These are phyloP conservation scores for Platyura marginata DNA, from an alignment of 1,140 invertebrate genomes.

Conservation along the genomic window DNA sequence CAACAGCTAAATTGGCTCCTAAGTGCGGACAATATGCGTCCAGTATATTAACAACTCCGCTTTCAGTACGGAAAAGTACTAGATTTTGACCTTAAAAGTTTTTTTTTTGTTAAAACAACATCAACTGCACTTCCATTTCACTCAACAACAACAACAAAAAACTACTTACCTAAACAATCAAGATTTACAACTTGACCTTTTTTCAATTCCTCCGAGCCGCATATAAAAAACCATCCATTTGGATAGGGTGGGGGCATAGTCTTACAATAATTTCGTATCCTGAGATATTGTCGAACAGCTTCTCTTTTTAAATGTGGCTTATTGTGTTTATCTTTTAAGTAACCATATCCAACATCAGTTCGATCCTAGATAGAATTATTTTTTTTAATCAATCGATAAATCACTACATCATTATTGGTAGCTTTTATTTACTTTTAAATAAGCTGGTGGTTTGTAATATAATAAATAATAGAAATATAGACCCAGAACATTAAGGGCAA, in stretches of 20 bases:
- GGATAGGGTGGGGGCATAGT: conserved; percentile 67
- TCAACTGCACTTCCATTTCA: background rate
- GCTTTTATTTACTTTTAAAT: too few relatives aligned
- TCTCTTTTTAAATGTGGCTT: too few relatives aligned
- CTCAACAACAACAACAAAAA: background rate
- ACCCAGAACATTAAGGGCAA: too few relatives aligned
- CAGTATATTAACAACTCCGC: conserved; percentile 41
- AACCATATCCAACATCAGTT: too few relatives aligned
- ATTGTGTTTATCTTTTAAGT: too few relatives aligned
- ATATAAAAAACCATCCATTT: conserved; percentile 73
- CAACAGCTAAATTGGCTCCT: conserved; percentile 66
- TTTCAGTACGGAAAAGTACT: conserved; percentile 47
- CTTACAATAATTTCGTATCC: conserved; percentile 21
- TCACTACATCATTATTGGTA: too few relatives aligned
- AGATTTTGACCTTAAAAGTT: conserved; percentile 46
- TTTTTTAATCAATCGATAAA: too few relatives aligned
- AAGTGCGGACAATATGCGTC: conserved; percentile 82
- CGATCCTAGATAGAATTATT: too few relatives aligned
- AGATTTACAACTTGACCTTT: conserved; percentile 40
- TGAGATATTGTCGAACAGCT: too few relatives aligned
- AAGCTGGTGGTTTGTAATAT: too few relatives aligned
- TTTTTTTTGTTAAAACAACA: background rate
- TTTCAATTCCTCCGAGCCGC: conserved; percentile 46
- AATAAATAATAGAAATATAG: too few relatives aligned
- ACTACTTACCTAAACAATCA: conserved; percentile 39